Evolutionary conservation across 1,140 invertebrate genomes (phyloP).

Genomic region (Nomia melanderi): DNA sequence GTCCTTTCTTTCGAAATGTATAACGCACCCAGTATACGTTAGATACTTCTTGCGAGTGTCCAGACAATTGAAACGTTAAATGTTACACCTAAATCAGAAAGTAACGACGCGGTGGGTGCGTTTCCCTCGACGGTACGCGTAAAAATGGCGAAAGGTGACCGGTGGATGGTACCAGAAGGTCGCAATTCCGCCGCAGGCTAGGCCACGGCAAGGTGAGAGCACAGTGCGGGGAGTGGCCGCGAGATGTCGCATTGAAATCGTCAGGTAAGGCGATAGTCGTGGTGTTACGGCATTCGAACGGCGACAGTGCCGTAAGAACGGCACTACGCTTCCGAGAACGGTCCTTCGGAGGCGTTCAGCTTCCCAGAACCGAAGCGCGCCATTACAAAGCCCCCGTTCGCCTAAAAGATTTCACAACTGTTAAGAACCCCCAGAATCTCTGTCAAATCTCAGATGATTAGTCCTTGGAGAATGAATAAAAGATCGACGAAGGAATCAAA

Average conservation of each 20-base stretch:
- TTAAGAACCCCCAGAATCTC: neutral
- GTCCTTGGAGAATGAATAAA: neutral
- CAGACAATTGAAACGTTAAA: neutral
- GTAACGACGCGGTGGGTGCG: neutral
- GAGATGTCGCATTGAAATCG: slow-evolving; percentile 68
- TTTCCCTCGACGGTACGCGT: neutral
- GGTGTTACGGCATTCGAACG: slow-evolving; percentile 47
- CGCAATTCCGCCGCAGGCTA: slow-evolving; percentile 75
- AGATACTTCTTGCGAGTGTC: too few relatives aligned
- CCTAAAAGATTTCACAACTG: neutral
- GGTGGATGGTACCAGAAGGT: slow-evolving; percentile 67
- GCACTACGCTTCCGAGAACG: neutral
- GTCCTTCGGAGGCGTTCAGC: neutral
- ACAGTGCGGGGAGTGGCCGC: slow-evolving; percentile 61
- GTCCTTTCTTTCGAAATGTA: too few relatives aligned
- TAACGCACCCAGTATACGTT: too few relatives aligned
- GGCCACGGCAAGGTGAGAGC: slow-evolving; percentile 78
- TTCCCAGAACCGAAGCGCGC: neutral
- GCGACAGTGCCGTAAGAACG: slow-evolving; percentile 57
- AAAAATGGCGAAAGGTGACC: slow-evolving; percentile 54
- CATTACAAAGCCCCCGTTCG: neutral
- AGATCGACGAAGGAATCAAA: neutral
- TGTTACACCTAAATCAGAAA: neutral
- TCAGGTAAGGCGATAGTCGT: slow-evolving; percentile 23
- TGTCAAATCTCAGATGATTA: neutral